Evolutionary conservation across 2,888 invertebrate genomes (phyloP), one percentile per base, ranked within the genome.

Genomic region (Carpatolechia fugitivella): DNA sequence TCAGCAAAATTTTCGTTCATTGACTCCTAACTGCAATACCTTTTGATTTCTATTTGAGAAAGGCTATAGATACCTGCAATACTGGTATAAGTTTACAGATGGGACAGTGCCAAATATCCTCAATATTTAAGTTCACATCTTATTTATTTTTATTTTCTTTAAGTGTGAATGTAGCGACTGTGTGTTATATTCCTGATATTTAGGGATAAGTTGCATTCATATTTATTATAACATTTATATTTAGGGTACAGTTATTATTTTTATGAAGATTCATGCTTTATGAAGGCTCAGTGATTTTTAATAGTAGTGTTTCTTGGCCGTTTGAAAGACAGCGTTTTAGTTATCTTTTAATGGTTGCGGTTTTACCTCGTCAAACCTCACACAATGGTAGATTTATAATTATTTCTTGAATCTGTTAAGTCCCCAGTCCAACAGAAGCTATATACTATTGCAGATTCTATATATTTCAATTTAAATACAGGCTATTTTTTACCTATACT

Each of bases 61-160:
- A 3, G 40, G 18, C 8, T 16, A 20, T 41, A 18, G 20, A 18
- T 41, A 41, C 18, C 70, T 78, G 81, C 80, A 81, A 79, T 78
- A 78, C 61, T 63, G 72, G 67, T 74, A 69, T 76, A 70, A 72
- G 66, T 71, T 74, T 67, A 67, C 77, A 76, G 82, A 82, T 81
- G 85, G 87, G 88, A 82, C 84, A 85, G 90, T 91, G 90, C 91
- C 91, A 91, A 91, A 91, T 88, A 90, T 79, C 86, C 79, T 89
- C 85, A 84, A 78, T 74, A 18, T 72, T 76, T 87, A 81, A 80
- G 84, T 56, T 83, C 81, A 82, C 80, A 79, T 81, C 72, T 66
- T 67, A 70, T 78, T 82, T 85, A 79, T 85, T 80, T 80, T 80
- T 78, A 64, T 59, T 64, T 61, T 52, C 69, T 72, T 64, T 72